Conservation (phyloP, 1,140 invertebrate species). For the Caenorhabditis briggsae region DNA sequence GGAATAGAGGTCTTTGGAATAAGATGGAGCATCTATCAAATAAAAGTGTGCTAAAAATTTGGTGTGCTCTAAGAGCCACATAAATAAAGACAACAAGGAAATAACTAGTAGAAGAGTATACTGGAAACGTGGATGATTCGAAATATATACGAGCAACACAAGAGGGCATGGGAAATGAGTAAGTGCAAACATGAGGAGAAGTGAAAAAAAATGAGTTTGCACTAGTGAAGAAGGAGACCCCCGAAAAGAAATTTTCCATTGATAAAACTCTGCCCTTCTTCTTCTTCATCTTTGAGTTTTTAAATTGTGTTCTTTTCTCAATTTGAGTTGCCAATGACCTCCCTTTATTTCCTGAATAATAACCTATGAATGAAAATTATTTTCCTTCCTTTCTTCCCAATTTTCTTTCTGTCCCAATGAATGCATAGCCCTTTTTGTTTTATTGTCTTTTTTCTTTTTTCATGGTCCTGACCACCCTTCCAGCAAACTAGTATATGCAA, state of each 20-base stretch:
- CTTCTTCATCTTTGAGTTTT: background rate
- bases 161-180: constrained; percentile 32
- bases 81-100: constrained; percentile 21
- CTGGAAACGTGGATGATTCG: constrained; percentile 36
- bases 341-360: constrained; percentile 19
- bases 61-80: constrained; percentile 7
- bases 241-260: no score
- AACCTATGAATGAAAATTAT: constrained; percentile 49
- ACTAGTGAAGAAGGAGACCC: background rate
- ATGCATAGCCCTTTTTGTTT: constrained; percentile 39
- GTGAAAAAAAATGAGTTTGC: background rate
- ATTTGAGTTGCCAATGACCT: background rate
- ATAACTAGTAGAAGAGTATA: constrained; percentile 25
- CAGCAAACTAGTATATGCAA: background rate
- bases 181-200: constrained; percentile 29
- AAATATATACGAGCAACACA: background rate
- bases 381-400: no score
- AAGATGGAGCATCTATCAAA: constrained; percentile 24
- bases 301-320: background rate
- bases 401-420: background rate
- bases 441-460: background rate
- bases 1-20: background rate
- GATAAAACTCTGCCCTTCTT: background rate
- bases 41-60: background rate
- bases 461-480: background rate